A percentile compares a stretch with the other conserved stretches of the same genome.
These are phyloP conservation scores for Cervus canadensis DNA, from an alignment of 2,113 vertebrate species.

Conservation along the genomic window DNA sequence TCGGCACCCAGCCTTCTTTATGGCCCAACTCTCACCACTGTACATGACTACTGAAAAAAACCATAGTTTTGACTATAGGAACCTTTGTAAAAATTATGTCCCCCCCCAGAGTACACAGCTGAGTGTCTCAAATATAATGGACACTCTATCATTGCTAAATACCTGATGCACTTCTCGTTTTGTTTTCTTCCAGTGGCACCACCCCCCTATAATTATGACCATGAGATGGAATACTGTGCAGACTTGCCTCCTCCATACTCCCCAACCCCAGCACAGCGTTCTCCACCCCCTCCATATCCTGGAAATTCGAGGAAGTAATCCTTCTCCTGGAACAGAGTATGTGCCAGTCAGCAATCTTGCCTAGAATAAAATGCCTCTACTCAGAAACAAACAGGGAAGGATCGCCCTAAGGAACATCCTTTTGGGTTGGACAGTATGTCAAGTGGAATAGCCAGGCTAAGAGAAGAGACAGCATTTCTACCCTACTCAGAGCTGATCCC, in stretches of 20 bases:
- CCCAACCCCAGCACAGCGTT: constrained; percentile 80
- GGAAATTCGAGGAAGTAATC: constrained; percentile 85
- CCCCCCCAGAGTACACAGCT: background rate
- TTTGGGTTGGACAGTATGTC: background rate
- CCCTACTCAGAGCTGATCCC: background rate
- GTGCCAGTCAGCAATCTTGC: constrained; percentile 19
- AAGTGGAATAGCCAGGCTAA: background rate
- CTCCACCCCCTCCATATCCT: constrained; percentile 90
- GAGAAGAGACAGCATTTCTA: background rate
- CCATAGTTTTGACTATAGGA: background rate
- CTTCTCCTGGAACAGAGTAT: background rate
- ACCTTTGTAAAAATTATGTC: background rate
- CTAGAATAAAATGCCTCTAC: background rate
- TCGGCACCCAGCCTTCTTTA: rapidly evolving
- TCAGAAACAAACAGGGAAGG: background rate
- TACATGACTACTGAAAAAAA: background rate
- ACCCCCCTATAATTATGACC: constrained; percentile 88
- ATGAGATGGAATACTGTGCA: constrained; percentile 86
- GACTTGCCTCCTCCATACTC: constrained; percentile 90
- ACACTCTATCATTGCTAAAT: background rate
- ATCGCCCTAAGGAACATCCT: background rate
- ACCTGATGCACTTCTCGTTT: background rate
- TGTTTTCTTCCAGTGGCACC: constrained; percentile 82
- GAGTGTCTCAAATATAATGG: background rate
- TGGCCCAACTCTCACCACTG: background rate